Evolutionary conservation across 2,888 invertebrate species (phyloP), one percentile per base, ranked within the genome.

Genomic region (Hartigia nigra): DNA sequence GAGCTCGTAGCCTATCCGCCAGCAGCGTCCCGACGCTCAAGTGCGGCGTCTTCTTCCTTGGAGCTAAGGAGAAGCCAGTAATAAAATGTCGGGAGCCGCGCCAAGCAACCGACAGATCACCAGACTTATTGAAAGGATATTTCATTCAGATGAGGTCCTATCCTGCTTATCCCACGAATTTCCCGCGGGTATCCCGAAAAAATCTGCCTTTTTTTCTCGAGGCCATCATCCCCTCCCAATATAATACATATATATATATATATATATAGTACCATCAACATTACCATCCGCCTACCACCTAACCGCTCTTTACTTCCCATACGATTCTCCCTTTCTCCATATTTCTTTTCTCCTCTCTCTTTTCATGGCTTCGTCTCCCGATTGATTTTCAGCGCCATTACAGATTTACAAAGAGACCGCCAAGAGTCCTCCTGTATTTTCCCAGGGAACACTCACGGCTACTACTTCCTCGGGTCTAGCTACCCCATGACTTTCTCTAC

Each of bases 81-180:
- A 91, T 91, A 91, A 91, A 91, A 91, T 88, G 88, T 90, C 89
- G 88, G 87, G 86, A 90, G 88, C 86, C 84, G 88, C 88, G 90
- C 87, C 89, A 89, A 90, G 86, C 89, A 86, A 87, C 87, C 89
- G 90, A 90, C 90, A 87, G 90, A 91, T 91, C 90, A 88, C 89
- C 87, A 78, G 83, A 89, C 89, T 91, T 91, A 91, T 91, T 91
- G 91, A 91, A 91, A 90, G 89, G 88, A 91, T 90, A 91, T 90
- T 91, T 90, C 90, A 90, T 90, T 87, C 88, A 86, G 86, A 85
- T 86, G 85, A 87, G 85, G 85, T 87, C 86, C 87, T 82, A 86
- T 86, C 85, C 84, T 82, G 87, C 87, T 89, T 89, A 88, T 89
- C 87, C 87, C 77, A 83, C 86, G 86, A 90, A 89, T 89, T 89